Conservation (phyloP, 2,113 vertebrate species). For the Amphiprion ocellaris region DNA sequence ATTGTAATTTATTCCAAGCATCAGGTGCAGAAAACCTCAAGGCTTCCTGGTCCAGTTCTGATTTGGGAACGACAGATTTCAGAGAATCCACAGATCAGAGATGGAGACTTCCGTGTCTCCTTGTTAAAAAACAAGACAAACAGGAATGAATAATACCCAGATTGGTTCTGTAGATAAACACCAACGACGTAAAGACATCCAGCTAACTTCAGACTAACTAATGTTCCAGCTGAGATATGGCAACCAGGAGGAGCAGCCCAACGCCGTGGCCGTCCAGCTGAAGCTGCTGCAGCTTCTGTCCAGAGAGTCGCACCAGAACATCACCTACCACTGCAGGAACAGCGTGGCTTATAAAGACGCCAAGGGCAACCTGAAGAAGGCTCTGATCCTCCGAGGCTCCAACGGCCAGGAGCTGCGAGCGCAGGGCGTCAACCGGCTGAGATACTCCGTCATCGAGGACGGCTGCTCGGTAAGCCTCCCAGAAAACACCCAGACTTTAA, state of each 20-base stretch:
- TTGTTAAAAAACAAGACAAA: too few relatives aligned
- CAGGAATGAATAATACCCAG: too few relatives aligned
- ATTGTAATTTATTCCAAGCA: too few relatives aligned
- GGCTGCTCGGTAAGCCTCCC: constrained; percentile 89
- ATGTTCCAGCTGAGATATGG: constrained; percentile 90
- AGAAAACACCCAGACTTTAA: neutral
- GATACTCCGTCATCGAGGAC: constrained; percentile 91
- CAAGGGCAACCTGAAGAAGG: constrained; percentile 90
- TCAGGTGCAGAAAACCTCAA: too few relatives aligned
- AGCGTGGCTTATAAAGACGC: constrained; percentile 92
- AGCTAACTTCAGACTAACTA: too few relatives aligned
- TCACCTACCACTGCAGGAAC: constrained; percentile 97
- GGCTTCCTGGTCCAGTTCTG: too few relatives aligned
- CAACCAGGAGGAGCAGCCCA: constrained; percentile 85
- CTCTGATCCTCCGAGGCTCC: constrained; percentile 90
- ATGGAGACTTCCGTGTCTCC: too few relatives aligned
- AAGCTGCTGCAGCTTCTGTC: constrained; percentile 96
- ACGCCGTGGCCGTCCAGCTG: constrained; percentile 91
- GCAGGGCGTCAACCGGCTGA: constrained; percentile 89
- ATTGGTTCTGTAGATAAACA: too few relatives aligned
- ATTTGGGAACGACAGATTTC: too few relatives aligned
- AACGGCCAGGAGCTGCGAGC: constrained; percentile 95
- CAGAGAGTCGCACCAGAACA: constrained; percentile 92
- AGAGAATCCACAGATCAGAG: too few relatives aligned
- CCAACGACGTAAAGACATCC: too few relatives aligned